Percentiles rank a stretch among this genome's conserved stretches.
phyloP scores from a whole-genome alignment of 2,797 vertebrate species.

The Schizopygopsis malacanthus region DNA sequence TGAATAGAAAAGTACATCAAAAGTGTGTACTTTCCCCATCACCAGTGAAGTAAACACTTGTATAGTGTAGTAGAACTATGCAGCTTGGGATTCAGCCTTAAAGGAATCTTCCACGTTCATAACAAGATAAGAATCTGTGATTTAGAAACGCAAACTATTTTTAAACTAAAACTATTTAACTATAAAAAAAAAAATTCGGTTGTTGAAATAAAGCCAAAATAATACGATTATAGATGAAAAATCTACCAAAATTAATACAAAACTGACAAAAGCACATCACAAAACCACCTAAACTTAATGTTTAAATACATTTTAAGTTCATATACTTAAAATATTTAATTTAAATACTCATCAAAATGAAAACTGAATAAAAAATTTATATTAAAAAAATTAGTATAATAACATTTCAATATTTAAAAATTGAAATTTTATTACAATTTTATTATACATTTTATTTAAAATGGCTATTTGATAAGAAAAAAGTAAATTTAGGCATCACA shows the following conservation, averaged over 20 bases:
- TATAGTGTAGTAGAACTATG: not conserved
- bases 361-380: too few species aligned
- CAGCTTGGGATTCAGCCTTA: conserved; percentile 1
- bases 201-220: not conserved
- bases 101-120: conserved; percentile 1
- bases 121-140: not conserved
- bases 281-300: not conserved
- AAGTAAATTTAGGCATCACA: too few species aligned
- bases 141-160: not conserved
- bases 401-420: not conserved
- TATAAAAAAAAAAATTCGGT: not conserved
- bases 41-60: not conserved
- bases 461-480: not conserved
- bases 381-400: not conserved
- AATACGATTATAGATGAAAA: not conserved
- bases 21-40: not conserved
- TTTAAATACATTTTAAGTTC: too few species aligned
- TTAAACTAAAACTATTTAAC: not conserved
- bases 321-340: too few species aligned
- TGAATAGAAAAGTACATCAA: not conserved
- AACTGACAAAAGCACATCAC: too few species aligned
- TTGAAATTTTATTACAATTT: too few species aligned
- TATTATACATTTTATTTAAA: too few species aligned
- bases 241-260: not conserved
- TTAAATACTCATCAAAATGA: not conserved